These are phyloP conservation scores for Apostichopus parvimensis DNA, from an alignment of 35 echinoderm and acorn worm genomes.

Conservation along the genomic window DNA sequence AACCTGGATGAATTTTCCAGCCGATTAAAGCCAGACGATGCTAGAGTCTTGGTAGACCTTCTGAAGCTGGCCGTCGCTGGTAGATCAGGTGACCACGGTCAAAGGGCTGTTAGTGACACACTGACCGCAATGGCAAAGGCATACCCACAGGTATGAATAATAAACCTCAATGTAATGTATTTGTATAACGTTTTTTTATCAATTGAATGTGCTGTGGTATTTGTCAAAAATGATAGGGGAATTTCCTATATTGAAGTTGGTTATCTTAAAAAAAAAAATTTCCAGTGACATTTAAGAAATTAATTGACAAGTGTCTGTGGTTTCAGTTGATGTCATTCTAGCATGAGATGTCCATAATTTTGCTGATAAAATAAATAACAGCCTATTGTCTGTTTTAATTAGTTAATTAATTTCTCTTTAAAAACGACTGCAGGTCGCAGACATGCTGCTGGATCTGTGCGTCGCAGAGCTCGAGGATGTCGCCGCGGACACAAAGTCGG, in stretches of 20 bases:
- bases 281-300: too few relatives aligned
- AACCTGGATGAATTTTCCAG: conserved; percentile 92
- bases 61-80: conserved; percentile 89
- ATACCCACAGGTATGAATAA: conserved; percentile 68
- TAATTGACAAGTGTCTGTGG: not conserved
- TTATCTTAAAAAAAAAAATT: too few relatives aligned
- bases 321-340: not conserved
- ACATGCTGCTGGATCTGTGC: conserved; percentile 95
- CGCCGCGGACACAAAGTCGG: conserved; percentile 90
- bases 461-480: conserved; percentile 97
- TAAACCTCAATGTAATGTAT: not conserved
- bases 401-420: not conserved
- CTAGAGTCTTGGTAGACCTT: conserved; percentile 81
- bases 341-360: not conserved
- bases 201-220: too few relatives aligned
- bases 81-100: conserved; percentile 70
- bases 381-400: not conserved
- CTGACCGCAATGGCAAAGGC: conserved; percentile 91
- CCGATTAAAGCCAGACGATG: conserved; percentile 80
- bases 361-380: not conserved
- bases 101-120: conserved; percentile 79
- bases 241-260: too few relatives aligned
- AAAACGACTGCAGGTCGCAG: conserved; percentile 63
- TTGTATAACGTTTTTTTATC: not conserved
- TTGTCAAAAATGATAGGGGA: not conserved